Base-by-base conservation (phyloP, 2,797 vertebrate species). In the Psittacula echo region DNA sequence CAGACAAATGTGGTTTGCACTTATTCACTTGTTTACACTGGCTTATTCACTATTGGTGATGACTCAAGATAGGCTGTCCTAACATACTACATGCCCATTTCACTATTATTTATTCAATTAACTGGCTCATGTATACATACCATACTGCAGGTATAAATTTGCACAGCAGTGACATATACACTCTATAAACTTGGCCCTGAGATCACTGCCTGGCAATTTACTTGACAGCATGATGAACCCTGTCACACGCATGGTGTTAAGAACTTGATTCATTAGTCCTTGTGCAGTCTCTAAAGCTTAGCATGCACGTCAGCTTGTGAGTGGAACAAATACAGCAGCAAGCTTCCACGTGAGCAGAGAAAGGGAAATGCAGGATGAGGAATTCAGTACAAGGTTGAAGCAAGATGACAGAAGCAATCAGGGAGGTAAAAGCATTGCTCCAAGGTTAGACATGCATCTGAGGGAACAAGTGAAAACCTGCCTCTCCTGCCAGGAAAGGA, bases 391-490 rank as follows among this genome's bases (percentile, higher is more conserved):
- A 50, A 76, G 48, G 85, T 21, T 64, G 89, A 93, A 90, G 80
- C 21, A 54, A 91, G 79, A 80, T 8, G 50, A 93, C 64, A 87
- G 93, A 84, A 56, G 65, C 78, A 74, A 76, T 39, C 44, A 37
- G 29, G 60, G 47, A 96, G 61, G 87, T 39, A 48, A 88, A 51
- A n/a, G 62, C 94, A 80, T 16, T 92, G 90, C 82, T 94, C 45
- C 72, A 48, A 96, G 81, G 94, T 67, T 84, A 73, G 45, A 58
- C 79, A 74, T 44, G 90, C 95, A 91, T 79, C 85, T 96, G 77
- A 96, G 65, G 3, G 42, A 95, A 96, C 96, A 97, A 93, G 97
- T 32, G 20, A 54, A 62, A 96, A 94, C 95, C 41, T 97, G 95
- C 89, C 94, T 92, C 89, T 91, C 91, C 89, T 22, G 22, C 42